Conservation (phyloP, 2,797 vertebrate genomes). For the Ceyx erithaca region DNA sequence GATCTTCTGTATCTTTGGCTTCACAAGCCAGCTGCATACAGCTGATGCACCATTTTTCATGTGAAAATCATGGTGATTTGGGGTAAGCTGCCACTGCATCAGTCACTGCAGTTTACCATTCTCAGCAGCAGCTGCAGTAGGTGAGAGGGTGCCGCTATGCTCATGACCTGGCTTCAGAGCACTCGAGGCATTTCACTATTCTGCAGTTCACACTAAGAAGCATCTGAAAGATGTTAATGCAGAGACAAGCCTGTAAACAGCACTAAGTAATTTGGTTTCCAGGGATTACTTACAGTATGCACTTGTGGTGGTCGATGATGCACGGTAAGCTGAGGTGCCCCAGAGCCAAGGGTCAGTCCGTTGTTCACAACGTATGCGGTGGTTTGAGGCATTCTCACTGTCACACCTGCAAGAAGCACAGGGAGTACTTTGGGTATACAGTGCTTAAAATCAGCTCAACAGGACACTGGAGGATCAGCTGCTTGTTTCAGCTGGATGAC, state of each 20-base stretch:
- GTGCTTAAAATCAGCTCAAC: background rate
- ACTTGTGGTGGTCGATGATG: constrained; percentile 90
- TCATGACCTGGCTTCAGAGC: background rate
- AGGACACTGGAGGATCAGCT: background rate
- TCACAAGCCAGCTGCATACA: background rate
- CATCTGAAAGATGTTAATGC: background rate
- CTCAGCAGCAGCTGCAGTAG: background rate
- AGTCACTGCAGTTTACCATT: background rate
- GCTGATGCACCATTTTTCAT: background rate
- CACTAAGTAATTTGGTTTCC: background rate
- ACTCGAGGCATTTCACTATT: background rate
- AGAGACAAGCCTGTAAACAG: background rate
- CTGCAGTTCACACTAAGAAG: background rate
- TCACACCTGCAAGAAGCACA: constrained; percentile 77
- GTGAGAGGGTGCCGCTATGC: background rate
- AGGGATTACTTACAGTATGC: constrained; percentile 70
- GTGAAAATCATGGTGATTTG: background rate
- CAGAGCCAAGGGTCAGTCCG: constrained; percentile 79
- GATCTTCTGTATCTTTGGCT: background rate
- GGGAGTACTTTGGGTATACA: background rate
- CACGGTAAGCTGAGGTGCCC: constrained; percentile 87
- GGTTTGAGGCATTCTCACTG: constrained; percentile 85
- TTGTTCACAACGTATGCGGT: constrained; percentile 84
- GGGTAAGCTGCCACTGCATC: background rate
- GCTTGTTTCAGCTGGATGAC: background rate